Evolutionary conservation across 2,888 invertebrate species (phyloP).

Genomic region (Agrochola lychnidis): DNA sequence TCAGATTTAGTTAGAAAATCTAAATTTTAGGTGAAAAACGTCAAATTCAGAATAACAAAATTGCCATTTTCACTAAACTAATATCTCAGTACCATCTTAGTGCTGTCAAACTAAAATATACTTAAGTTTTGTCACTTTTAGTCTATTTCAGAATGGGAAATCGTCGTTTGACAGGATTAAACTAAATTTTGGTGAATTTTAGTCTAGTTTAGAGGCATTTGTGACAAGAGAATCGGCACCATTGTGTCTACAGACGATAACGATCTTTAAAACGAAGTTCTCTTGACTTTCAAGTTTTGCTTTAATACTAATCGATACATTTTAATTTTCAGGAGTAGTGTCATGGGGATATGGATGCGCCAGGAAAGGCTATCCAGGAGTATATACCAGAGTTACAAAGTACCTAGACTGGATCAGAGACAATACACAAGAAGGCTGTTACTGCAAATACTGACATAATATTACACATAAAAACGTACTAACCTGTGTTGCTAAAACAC

Average conservation of each 20-base stretch:
- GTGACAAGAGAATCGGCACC: too few species aligned
- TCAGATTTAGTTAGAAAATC: too few species aligned
- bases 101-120: too few species aligned
- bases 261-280: not conserved
- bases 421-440: slow-evolving; percentile 95
- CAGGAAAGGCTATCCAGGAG: slow-evolving; percentile 95
- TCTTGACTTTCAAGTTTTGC: not conserved
- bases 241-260: not conserved
- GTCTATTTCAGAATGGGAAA: too few species aligned
- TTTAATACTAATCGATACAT: not conserved
- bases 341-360: slow-evolving; percentile 98
- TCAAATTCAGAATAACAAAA: too few species aligned
- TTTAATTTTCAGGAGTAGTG: slow-evolving; percentile 92
- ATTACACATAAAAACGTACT: not conserved
- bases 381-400: slow-evolving; percentile 95
- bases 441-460: slow-evolving; percentile 91
- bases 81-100: too few species aligned
- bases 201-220: too few species aligned
- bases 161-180: too few species aligned
- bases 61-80: too few species aligned
- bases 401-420: slow-evolving; percentile 95
- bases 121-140: too few species aligned
- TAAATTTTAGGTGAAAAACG: too few species aligned
- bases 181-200: too few species aligned
- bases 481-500: not conserved